Evolutionary conservation across 2,797 vertebrate species (phyloP), one percentile per base, ranked within the genome.

Genomic region (Hapalemur alaotrensis): DNA sequence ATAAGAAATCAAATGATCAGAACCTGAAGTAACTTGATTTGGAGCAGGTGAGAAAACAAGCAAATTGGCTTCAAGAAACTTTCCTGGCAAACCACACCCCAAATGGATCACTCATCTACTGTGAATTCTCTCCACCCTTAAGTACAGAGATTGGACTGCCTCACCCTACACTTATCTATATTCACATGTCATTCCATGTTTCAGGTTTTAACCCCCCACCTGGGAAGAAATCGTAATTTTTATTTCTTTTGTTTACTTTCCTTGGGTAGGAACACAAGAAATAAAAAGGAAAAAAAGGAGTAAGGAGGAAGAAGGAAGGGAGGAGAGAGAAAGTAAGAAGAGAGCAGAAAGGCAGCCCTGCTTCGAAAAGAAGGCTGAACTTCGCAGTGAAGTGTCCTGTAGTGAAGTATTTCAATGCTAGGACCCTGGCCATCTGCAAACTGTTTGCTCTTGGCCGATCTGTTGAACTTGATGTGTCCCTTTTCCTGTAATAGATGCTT

Each of bases 261-360:
- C 38, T 95, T 94, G 75, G 41, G 65, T 82, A 82, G 78, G 70
- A 95, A 81, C n/a, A 65, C 23, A 86, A 50, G 48, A 90, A 73
- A 80, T 69, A 91, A 79, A 79, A n/a, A 32, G 4, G 38, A 43
- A 76, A 35, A 13, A 67, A 20, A 41, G 18, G 11, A 57, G 2
- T 5, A 22, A 41, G n/a, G 75, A 18, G 9, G 7, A 23, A 57
- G 67, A 52, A 65, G 41, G 38, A 32, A 69, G 18, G 15, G 10
- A 50, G 3, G 23, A 59, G 69, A 25, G 15, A 81, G 46, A 4
- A 14, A 90, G 25, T 38, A 48, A 30, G 59, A 70, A 78, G 30
- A 30, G 54, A 90, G 46, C n/a, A 46, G 30, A 67, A 43, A 59
- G 59, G 10, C 75, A 78, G 14, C 1, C 30, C 65, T 73, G 30